Evolutionary conservation across 2,797 vertebrate species (phyloP), one percentile per base, ranked within the genome.

Genomic region (Decapterus maruadsi): DNA sequence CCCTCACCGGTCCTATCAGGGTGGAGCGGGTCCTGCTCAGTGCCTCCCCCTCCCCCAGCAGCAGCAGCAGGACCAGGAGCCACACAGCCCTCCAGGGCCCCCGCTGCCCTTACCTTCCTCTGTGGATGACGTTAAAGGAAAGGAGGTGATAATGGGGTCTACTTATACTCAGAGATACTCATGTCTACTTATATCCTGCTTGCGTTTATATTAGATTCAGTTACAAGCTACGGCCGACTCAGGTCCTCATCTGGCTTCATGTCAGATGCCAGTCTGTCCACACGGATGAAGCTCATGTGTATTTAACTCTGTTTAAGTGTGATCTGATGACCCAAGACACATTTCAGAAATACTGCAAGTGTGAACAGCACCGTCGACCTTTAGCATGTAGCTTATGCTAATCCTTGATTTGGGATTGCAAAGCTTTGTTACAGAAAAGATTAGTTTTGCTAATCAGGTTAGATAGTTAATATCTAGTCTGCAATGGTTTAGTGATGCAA

Each of bases 91-190:
- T 83, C 85, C 72, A 56, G 78, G 73, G 70, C 53, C 78, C 76
- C 81, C 5, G 36, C 66, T 65, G 93, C 93, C 90, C 80, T 85
- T 93, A 92, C 95, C 95, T 91, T 96, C 97, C 26, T 26, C 26
- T 98, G 97, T 92, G 82, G 96, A 96, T 93, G 93, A 92, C 88
- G 82, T 83, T 62, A 81, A 53, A 89, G 84, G 83, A 85, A 51
- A 86, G 73, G 90, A 91, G 87, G 83, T 96, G 95, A 97, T 74
- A 29, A 80, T 57, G 43, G 42, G 71, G 53, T 59, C 62, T 56
- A 26, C n/a, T 64, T 54, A 73, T 16, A 72, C 40, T 26, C 26
- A 26, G 26, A 26, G 26, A 26, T 26, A 26, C 42, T 56, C 53
- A 7, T 40, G 22, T 56, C 20, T 42, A 43, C 34, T 38, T 36